A percentile compares a stretch with the other conserved stretches of the same genome.
phyloP scores from a whole-genome alignment of 2,113 vertebrate species.

The Pomatostomus ruficeps region DNA sequence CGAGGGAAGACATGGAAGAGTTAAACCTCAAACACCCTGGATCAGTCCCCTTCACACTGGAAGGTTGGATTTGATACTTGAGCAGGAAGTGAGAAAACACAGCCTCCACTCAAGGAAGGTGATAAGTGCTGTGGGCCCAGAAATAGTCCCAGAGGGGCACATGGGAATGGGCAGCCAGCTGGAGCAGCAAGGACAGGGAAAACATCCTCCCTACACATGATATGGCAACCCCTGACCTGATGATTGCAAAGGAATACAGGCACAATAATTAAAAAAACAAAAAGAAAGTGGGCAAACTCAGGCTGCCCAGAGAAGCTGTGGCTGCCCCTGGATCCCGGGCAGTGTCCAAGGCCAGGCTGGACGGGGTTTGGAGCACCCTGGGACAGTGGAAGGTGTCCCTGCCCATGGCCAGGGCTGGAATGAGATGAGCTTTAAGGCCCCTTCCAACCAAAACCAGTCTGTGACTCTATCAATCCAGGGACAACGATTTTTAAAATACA shows the following conservation, averaged over 20 bases:
- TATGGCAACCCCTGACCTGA: not conserved
- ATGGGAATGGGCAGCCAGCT: not conserved
- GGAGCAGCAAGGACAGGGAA: not conserved
- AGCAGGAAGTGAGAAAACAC: not conserved
- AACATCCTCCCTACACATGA: not conserved
- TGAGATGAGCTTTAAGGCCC: not conserved
- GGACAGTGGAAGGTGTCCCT: not conserved
- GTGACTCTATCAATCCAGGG: not conserved
- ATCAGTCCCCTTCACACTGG: not conserved
- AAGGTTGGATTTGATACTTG: not conserved
- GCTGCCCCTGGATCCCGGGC: not conserved
- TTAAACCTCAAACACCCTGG: not conserved
- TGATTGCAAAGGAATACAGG: not conserved
- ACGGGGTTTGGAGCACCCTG: not conserved
- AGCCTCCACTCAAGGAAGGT: not conserved
- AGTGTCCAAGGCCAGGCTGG: not conserved
- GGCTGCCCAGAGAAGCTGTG: not conserved
- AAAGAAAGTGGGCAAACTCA: not conserved
- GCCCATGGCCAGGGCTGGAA: not conserved
- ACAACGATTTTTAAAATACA: not conserved
- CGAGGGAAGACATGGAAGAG: not conserved
- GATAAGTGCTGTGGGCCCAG: constrained; percentile 2
- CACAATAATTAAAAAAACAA: not conserved
- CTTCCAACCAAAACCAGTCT: not conserved
- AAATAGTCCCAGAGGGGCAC: not conserved